Evolutionary conservation across 2,888 invertebrate genomes (phyloP).

Genomic region (Tupiocoris notatus): DNA sequence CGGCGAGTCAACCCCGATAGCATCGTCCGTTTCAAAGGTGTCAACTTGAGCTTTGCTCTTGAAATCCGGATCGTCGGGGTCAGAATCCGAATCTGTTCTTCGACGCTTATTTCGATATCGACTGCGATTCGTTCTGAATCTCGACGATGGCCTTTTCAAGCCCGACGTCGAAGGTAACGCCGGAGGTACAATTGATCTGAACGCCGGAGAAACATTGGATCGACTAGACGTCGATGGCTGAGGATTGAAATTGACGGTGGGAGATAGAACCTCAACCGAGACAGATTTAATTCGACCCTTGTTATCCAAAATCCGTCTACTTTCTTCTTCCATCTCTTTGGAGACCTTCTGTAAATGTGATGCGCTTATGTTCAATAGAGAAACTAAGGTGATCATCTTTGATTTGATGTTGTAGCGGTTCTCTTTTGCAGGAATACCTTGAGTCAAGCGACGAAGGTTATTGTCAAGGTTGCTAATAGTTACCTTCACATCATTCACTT

Average conservation of each 20-base stretch:
- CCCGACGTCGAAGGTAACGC: not conserved
- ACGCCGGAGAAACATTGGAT: not conserved
- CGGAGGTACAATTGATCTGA: not conserved
- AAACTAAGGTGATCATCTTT: constrained; percentile 34
- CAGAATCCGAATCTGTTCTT: not conserved
- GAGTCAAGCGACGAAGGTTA: constrained; percentile 23
- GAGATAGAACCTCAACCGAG: not conserved
- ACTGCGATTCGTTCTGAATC: not conserved
- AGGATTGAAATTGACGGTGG: too few relatives aligned
- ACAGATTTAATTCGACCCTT: not conserved
- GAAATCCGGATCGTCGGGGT: constrained; percentile 25
- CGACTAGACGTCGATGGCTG: not conserved
- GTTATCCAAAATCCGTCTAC: constrained; percentile 31
- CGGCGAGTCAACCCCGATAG: too few relatives aligned
- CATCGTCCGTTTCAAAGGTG: not conserved
- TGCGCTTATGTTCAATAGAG: constrained; percentile 33
- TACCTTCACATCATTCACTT: constrained; percentile 3
- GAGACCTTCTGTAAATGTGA: constrained; percentile 35
- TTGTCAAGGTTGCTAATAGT: constrained; percentile 22
- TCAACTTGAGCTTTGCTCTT: not conserved
- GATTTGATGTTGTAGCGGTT: constrained; percentile 39
- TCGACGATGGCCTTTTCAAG: not conserved
- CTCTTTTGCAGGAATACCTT: constrained; percentile 31
- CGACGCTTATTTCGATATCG: not conserved
- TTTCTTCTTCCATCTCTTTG: constrained; percentile 39